These are phyloP conservation scores for Anguilla megastoma DNA, from an alignment of 2,797 vertebrate genomes.

Conservation along the genomic window DNA sequence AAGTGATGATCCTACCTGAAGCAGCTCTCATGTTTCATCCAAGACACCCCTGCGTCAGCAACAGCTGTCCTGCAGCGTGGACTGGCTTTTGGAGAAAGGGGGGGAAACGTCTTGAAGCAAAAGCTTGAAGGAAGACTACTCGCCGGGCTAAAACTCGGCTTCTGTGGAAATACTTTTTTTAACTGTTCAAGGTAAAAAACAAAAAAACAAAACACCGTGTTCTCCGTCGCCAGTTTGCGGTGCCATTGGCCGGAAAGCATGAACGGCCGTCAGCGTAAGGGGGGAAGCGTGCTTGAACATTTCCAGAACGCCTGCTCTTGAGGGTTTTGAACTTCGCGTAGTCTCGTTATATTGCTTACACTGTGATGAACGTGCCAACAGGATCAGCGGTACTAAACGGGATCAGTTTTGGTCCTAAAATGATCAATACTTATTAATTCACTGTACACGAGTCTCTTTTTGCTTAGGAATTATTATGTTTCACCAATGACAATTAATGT, in stretches of 20 bases:
- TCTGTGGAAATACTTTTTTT: slow-evolving; percentile 25
- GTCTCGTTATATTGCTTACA: slow-evolving; percentile 16
- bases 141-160: slow-evolving; percentile 24
- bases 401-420: background rate
- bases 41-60: slow-evolving; percentile 79
- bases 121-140: slow-evolving; percentile 27
- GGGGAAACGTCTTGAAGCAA: slow-evolving; percentile 28
- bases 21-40: slow-evolving; percentile 83
- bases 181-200: slow-evolving; percentile 37
- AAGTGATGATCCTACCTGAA: slow-evolving; percentile 80
- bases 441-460: background rate
- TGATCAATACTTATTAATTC: background rate
- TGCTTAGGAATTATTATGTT: background rate
- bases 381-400: background rate
- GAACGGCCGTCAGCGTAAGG: slow-evolving; percentile 11
- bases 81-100: slow-evolving; percentile 46
- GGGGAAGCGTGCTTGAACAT: slow-evolving; percentile 5
- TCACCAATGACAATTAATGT: background rate
- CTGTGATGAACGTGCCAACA: slow-evolving; percentile 19
- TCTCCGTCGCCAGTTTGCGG: slow-evolving; percentile 18
- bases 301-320: slow-evolving; percentile 14
- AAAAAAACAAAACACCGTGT: background rate
- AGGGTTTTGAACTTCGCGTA: slow-evolving; percentile 29
- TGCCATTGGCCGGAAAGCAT: background rate
- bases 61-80: slow-evolving; percentile 74